Evolutionary conservation across 2,888 invertebrate genomes (phyloP).

Genomic region (Gryllus longicercus): DNA sequence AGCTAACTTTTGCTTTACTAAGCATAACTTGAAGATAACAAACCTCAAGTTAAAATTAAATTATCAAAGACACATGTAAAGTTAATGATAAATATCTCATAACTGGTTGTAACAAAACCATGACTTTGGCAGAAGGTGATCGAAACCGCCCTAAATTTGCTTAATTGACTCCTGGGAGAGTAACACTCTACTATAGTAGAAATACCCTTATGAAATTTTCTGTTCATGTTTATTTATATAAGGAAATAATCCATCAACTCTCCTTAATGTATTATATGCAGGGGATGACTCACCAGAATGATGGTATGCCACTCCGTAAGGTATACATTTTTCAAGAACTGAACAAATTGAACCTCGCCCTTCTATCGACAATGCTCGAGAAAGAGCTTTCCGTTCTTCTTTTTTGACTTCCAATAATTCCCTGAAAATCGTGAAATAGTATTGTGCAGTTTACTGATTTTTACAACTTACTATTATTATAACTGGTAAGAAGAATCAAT

Average conservation of each 20-base stretch:
- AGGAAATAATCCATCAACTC: background rate
- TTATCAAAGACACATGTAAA: too few species aligned
- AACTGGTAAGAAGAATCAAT: constrained; percentile 22
- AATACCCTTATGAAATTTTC: too few species aligned
- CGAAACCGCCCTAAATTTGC: too few species aligned
- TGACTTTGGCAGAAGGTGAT: too few species aligned
- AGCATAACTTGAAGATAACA: too few species aligned
- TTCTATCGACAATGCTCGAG: constrained; percentile 61
- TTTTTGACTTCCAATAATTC: constrained; percentile 55
- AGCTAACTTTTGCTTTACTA: too few species aligned
- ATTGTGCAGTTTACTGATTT: background rate
- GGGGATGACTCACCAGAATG: constrained; percentile 63
- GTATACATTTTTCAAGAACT: constrained; percentile 63
- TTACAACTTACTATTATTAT: background rate
- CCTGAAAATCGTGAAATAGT: constrained; percentile 43
- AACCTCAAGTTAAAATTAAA: too few species aligned
- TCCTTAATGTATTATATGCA: background rate
- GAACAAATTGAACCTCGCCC: constrained; percentile 64
- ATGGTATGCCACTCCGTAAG: constrained; percentile 87
- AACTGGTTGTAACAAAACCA: too few species aligned
- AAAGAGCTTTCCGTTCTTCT: constrained; percentile 59
- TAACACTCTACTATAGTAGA: too few species aligned
- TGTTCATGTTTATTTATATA: background rate
- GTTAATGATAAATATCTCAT: too few species aligned
- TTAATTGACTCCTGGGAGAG: too few species aligned